Evolutionary conservation across 1,140 invertebrate species (phyloP).

Genomic region (Lordiphosa clarofinis): DNA sequence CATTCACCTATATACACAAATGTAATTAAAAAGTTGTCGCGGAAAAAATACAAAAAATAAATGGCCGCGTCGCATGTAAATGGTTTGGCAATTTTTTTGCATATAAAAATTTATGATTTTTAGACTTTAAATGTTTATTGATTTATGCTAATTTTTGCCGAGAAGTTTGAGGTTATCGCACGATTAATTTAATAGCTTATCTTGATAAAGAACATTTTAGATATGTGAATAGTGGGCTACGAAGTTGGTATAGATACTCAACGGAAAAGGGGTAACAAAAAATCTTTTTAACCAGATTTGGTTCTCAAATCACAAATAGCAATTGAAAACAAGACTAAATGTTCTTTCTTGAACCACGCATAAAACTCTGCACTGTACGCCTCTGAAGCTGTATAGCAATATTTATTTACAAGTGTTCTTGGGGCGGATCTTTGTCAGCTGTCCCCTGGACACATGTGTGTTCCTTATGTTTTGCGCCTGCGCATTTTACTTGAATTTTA

Average conservation of each 20-base stretch:
- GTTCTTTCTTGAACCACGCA: no score
- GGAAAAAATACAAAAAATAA: conserved; percentile 4
- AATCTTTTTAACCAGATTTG: no score
- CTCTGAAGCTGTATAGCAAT: no score
- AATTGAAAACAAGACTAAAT: no score
- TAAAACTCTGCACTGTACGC: no score
- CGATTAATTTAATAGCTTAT: conserved; percentile 29
- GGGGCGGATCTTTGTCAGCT: conserved; percentile 16
- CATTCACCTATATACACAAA: conserved; percentile 4
- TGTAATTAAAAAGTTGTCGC: conserved; percentile 43
- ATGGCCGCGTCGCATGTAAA: conserved; percentile 20
- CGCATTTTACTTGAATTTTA: conserved; percentile 13
- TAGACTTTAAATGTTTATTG: conserved; percentile 54
- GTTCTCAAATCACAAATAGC: no score
- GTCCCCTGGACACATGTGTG: conserved; percentile 25
- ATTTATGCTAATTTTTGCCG: conserved; percentile 58
- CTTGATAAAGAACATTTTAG: conserved; percentile 27
- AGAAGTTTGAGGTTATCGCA: conserved; percentile 46
- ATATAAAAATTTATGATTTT: conserved; percentile 17
- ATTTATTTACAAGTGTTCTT: background rate
- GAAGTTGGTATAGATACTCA: no score
- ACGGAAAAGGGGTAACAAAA: no score
- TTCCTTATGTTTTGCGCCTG: conserved; percentile 38
- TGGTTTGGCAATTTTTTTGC: conserved; percentile 17
- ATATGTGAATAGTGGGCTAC: conserved; percentile 16